Evolutionary conservation across 92 coral and sea anemone genomes (phyloP), one percentile per base, ranked within the genome.

Genomic region (Parazoanthus darwini): DNA sequence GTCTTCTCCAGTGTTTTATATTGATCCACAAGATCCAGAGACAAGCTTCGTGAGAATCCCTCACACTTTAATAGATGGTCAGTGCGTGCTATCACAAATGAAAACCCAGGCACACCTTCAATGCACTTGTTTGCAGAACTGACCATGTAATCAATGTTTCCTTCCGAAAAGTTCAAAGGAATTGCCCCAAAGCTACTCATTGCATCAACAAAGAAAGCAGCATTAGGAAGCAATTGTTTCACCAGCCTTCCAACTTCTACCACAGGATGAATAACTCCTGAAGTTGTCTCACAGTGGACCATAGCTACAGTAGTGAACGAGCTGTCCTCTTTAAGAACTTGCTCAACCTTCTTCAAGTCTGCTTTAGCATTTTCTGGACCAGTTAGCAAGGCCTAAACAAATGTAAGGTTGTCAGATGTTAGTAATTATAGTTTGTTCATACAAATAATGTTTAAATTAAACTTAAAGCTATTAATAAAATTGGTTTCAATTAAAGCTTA

Each of bases 141-240:
- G 46, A 97, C 99, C 92, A 97, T 85, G 91, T 93, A 97, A 77
- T 97, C 96, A 70, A 97, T 86, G 78, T 90, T 90, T 13, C 94
- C 92, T 71, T 89, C 88, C 14, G 93, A 91, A 75, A 97, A 87
- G 79, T 97, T 91, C 54, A 97, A 89, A 10, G 99, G 99, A 76
- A 97, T 90, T 23, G 97, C 99, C n/a, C 97, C 99, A 94, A 97
- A 97, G 92, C 99, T 97, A 88, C 99, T 97, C 99, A 97, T 97
- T 80, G 98, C 99, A 86, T 97, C 99, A 0, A 97, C 99, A 88
- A 97, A 95, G 93, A 92, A 97, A n/a, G 92, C 90, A 8, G 98
- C 99, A 33, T 90, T 76, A 5, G 98, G 99, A 2, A 92, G 93
- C 88, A 92, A 92, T 85, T 94, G 86, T 35, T 92, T 90, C 8